phyloP scores from a whole-genome alignment of 2,888 invertebrate species.

The Neocrepidodera transversa region DNA sequence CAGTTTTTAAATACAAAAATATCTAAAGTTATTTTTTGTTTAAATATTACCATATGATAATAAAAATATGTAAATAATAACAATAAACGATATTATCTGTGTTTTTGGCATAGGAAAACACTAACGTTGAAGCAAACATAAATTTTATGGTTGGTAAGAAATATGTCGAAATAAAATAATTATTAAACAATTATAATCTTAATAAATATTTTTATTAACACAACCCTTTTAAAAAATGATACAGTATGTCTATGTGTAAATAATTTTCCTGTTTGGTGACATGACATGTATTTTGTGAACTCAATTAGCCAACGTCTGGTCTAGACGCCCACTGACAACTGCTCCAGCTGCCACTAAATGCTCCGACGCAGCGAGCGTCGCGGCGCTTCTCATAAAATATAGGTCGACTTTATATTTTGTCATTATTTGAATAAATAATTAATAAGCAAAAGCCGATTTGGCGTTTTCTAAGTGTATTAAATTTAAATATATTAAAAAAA shows the following conservation, averaged over 20 bases:
- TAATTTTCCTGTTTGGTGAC: constrained; percentile 1
- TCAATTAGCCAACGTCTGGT: constrained; percentile 13
- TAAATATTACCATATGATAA: constrained; percentile 11
- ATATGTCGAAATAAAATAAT: no score
- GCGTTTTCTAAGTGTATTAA: no score
- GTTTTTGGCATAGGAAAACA: constrained; percentile 2
- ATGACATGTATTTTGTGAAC: constrained; percentile 7
- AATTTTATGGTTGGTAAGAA: no score
- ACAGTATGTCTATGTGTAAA: neutral
- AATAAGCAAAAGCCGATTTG: no score
- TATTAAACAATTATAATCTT: no score
- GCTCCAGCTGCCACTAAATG: neutral
- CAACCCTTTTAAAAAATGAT: no score
- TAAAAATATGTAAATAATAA: constrained; percentile 14
- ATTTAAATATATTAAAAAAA: no score
- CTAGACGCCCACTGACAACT: constrained; percentile 8
- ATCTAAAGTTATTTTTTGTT: constrained; percentile 10
- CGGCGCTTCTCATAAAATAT: constrained; percentile 5
- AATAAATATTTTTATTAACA: no score
- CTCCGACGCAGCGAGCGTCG: neutral
- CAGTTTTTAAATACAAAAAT: constrained; percentile 14
- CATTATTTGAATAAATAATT: no score
- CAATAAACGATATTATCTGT: constrained; percentile 10
- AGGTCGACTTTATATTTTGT: no score
- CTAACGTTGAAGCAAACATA: neutral